Conservation (phyloP, 35 echinoderm and acorn worm genomes). For the Stichopus chloronotus region DNA sequence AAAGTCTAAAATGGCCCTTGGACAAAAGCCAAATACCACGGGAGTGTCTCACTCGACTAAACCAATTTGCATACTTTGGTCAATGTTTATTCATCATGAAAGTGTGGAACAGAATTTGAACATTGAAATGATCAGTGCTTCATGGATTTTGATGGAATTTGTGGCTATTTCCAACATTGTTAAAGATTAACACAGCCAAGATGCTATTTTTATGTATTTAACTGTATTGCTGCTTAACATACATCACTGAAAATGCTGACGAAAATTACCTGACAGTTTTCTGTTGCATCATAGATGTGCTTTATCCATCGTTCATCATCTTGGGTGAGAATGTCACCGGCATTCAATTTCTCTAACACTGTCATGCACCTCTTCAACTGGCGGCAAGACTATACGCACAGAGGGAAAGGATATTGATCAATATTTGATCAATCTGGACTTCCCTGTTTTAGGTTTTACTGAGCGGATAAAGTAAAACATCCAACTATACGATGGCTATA, state of each 20-base stretch:
- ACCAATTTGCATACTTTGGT: too few relatives aligned
- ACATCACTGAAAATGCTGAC: not conserved
- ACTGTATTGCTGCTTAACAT: not conserved
- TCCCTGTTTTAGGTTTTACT: not conserved
- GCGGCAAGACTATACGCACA: not conserved
- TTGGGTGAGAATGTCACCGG: not conserved
- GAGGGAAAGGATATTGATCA: not conserved
- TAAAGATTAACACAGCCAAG: too few relatives aligned
- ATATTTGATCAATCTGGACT: not conserved
- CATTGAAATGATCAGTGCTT: too few relatives aligned
- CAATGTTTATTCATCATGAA: too few relatives aligned
- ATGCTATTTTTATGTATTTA: not conserved
- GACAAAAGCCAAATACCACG: too few relatives aligned
- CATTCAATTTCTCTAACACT: not conserved
- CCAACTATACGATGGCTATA: not conserved
- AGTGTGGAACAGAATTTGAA: too few relatives aligned
- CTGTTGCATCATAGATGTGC: not conserved
- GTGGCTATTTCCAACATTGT: too few relatives aligned
- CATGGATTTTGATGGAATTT: too few relatives aligned
- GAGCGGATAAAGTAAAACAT: not conserved
- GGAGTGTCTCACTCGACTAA: too few relatives aligned
- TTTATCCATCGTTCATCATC: not conserved
- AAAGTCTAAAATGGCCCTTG: too few relatives aligned
- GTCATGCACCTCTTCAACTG: not conserved
- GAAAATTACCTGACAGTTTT: not conserved